Evolutionary conservation across 2,113 vertebrate genomes (phyloP).

Genomic region (Grus americana): DNA sequence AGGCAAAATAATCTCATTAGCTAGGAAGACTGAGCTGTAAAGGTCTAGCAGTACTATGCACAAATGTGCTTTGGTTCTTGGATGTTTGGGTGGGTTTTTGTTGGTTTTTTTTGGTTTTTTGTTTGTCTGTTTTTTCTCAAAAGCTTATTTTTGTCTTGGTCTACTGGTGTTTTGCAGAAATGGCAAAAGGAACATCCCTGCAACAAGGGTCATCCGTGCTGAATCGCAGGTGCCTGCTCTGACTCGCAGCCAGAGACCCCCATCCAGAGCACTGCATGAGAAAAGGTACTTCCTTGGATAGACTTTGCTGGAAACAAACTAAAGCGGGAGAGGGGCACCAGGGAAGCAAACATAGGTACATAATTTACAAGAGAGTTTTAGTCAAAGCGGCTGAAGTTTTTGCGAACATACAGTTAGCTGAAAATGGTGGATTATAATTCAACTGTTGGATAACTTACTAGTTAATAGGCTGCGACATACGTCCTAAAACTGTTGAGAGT

Average conservation of each 20-base stretch:
- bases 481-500: neutral
- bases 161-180: neutral
- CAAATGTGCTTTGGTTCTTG: neutral
- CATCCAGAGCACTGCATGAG: neutral
- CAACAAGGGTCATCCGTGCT: neutral
- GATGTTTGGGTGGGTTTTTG: too few species aligned
- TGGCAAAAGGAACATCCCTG: neutral
- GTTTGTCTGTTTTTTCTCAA: too few species aligned
- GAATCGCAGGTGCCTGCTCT: neutral
- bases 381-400: neutral
- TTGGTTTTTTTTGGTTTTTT: too few species aligned
- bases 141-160: neutral
- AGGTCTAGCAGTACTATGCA: neutral
- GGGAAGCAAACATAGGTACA: neutral
- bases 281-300: neutral
- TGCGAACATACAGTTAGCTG: neutral
- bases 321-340: neutral
- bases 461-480: neutral
- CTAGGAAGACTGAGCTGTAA: neutral
- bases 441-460: neutral
- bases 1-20: neutral
- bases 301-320: neutral
- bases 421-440: neutral
- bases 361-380: neutral
- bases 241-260: neutral